phyloP scores from a whole-genome alignment of 2,888 invertebrate species.

The Shargacucullia verbasci region DNA sequence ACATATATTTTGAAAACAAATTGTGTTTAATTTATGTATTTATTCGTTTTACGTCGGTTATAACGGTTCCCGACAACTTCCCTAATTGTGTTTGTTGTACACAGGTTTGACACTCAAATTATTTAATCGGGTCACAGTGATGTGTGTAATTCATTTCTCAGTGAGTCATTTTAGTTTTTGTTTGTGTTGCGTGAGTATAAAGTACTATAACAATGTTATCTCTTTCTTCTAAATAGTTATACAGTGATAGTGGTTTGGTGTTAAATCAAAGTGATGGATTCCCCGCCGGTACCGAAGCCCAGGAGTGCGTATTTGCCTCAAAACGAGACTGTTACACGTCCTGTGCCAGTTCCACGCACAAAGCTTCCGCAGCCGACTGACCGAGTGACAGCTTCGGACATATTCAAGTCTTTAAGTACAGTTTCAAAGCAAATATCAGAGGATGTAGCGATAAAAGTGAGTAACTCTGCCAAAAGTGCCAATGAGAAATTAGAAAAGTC shows the following conservation, averaged over 20 bases:
- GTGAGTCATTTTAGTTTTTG: constrained; percentile 62
- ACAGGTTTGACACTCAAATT: constrained; percentile 16
- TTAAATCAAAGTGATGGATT: constrained; percentile 71
- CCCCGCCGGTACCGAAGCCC: constrained; percentile 83
- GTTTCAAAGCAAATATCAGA: constrained; percentile 89
- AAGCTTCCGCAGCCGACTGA: constrained; percentile 71
- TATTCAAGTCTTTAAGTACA: constrained; percentile 85
- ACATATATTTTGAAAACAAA: constrained; percentile 41
- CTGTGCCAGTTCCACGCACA: constrained; percentile 88
- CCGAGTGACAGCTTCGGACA: constrained; percentile 78
- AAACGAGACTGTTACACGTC: constrained; percentile 76
- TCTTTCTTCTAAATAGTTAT: constrained; percentile 55
- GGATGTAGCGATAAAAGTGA: constrained; percentile 88
- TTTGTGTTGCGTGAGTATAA: constrained; percentile 55
- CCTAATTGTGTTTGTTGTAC: constrained; percentile 11
- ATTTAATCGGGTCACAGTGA: constrained; percentile 54
- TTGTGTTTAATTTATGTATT: constrained; percentile 9
- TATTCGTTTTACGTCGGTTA: constrained; percentile 15
- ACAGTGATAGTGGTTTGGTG: constrained; percentile 48
- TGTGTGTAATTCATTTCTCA: constrained; percentile 50
- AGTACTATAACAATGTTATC: constrained; percentile 65
- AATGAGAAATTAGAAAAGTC: constrained; percentile 81
- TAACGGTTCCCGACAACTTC: constrained; percentile 8
- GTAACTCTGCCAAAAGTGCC: constrained; percentile 77
- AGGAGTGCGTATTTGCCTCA: constrained; percentile 68